Conservation (phyloP, 2,888 invertebrate genomes). For the Lepidonotus clava region DNA sequence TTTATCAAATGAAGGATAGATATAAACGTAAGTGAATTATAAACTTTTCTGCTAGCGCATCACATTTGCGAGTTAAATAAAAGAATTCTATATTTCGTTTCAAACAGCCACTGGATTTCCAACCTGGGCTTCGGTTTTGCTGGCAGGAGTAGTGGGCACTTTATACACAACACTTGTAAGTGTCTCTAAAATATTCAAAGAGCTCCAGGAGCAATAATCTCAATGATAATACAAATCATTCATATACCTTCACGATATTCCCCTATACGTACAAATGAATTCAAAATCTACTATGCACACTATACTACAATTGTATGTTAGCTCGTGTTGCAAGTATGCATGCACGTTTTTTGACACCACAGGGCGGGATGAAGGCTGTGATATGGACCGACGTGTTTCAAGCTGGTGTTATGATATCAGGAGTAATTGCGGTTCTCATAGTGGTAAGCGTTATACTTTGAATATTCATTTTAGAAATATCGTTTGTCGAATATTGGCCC, state of each 20-base stretch:
- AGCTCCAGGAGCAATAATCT: background rate
- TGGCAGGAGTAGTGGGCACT: constrained; percentile 43
- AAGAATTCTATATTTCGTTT: too few species aligned
- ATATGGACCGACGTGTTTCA: constrained; percentile 80
- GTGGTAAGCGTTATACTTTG: constrained; percentile 68
- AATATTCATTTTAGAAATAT: background rate
- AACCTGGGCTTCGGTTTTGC: constrained; percentile 31
- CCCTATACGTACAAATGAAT: too few species aligned
- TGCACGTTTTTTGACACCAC: too few species aligned
- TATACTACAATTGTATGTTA: too few species aligned
- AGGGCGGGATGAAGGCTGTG: constrained; percentile 81
- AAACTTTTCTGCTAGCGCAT: too few species aligned
- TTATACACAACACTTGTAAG: constrained; percentile 52
- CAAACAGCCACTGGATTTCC: constrained; percentile 56
- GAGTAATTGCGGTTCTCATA: constrained; percentile 76
- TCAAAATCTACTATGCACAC: too few species aligned
- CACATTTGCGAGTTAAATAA: too few species aligned
- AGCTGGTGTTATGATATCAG: constrained; percentile 75
- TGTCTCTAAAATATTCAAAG: background rate
- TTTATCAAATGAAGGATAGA: too few species aligned
- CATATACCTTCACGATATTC: too few species aligned
- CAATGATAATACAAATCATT: background rate
- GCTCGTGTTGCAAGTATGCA: too few species aligned
- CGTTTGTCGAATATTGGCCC: background rate
- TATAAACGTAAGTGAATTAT: too few species aligned